phyloP scores from a whole-genome alignment of 2,797 vertebrate genomes.

The Spinibarbus caldwelli region DNA sequence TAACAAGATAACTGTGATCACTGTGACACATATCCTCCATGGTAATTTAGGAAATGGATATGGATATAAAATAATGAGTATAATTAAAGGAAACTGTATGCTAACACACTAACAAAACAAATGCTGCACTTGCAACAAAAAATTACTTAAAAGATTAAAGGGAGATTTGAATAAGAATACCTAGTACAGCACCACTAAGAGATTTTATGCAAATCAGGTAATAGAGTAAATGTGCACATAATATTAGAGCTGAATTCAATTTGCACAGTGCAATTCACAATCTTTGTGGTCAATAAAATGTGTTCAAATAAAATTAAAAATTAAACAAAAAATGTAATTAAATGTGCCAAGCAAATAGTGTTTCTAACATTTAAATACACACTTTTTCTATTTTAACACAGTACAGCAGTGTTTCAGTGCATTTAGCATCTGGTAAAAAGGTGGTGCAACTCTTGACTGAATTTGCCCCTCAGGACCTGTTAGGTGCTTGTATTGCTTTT shows the following conservation, averaged over 20 bases:
- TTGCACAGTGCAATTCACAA: background rate
- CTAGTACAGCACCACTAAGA: background rate
- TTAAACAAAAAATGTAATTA: background rate
- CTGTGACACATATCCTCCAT: background rate
- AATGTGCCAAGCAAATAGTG: background rate
- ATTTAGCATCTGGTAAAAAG: background rate
- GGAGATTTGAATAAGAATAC: background rate
- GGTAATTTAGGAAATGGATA: conserved; percentile 8
- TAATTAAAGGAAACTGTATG: background rate
- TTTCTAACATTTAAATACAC: background rate
- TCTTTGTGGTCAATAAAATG: background rate
- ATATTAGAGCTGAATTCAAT: background rate
- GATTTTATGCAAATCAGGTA: conserved; percentile 5
- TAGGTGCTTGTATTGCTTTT: conserved; percentile 1
- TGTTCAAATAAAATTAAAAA: background rate
- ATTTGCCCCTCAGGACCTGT: background rate
- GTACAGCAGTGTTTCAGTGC: background rate
- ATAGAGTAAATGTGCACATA: background rate
- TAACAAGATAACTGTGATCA: background rate
- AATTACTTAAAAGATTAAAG: background rate
- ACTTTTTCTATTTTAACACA: background rate
- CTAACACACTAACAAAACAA: background rate
- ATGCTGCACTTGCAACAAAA: background rate
- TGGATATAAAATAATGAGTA: background rate
- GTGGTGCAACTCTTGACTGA: background rate